Percentiles rank a stretch among this genome's conserved stretches.
Evolutionary conservation across 2,888 invertebrate species (phyloP).

Genomic region (Linnaemya vulpina): DNA sequence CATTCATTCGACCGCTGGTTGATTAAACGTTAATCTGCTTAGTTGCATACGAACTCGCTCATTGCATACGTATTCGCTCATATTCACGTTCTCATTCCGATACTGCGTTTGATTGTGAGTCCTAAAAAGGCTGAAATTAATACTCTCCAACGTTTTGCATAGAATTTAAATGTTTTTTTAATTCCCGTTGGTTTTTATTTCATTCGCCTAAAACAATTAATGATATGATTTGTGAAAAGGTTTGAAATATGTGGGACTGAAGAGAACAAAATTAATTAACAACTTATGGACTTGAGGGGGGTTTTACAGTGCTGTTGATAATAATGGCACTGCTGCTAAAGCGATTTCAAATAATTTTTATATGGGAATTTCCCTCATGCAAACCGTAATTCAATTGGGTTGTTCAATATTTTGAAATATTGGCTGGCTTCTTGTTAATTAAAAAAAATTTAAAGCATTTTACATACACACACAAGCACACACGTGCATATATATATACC

Average conservation of each 20-base stretch:
- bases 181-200: neutral
- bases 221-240: neutral
- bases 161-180: neutral
- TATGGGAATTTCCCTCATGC: too few species aligned
- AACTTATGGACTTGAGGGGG: neutral
- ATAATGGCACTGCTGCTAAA: neutral
- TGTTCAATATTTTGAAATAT: too few species aligned
- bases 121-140: slow-evolving; percentile 33
- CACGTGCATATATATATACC: too few species aligned
- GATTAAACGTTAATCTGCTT: slow-evolving; percentile 67
- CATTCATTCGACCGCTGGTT: slow-evolving; percentile 62
- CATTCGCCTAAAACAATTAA: neutral
- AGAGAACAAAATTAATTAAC: slow-evolving; percentile 13
- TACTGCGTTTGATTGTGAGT: slow-evolving; percentile 29
- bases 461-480: too few species aligned
- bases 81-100: neutral
- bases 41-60: slow-evolving; percentile 43
- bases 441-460: too few species aligned
- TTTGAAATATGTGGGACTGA: neutral
- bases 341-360: too few species aligned
- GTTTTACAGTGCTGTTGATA: neutral
- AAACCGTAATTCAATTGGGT: too few species aligned
- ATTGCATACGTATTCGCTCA: slow-evolving; percentile 5
- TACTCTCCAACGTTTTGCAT: neutral
- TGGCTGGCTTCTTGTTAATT: too few species aligned